Evolutionary conservation across 2,888 invertebrate species (phyloP).

Genomic region (Nezara viridula): DNA sequence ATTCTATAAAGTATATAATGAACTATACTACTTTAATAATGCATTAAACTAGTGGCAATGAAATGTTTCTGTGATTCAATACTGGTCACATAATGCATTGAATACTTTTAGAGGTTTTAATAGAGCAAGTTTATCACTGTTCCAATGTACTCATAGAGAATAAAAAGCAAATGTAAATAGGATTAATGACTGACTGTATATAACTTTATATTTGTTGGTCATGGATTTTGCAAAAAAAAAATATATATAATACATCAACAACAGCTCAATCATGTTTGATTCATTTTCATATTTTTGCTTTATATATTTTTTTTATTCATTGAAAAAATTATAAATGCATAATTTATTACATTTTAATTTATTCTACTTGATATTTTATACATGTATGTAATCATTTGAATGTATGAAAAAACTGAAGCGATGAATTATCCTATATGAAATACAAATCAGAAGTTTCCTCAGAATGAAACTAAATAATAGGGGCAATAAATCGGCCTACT

Average conservation of each 20-base stretch:
- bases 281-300: neutral
- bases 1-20: conserved; percentile 1
- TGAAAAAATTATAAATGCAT: neutral
- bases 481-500: conserved; percentile 9
- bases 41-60: conserved; percentile 9
- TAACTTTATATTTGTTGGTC: neutral
- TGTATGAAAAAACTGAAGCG: neutral
- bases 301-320: neutral
- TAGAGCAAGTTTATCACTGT: neutral
- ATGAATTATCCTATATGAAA: neutral
- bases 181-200: neutral
- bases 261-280: neutral
- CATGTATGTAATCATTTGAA: neutral
- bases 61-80: conserved; percentile 34
- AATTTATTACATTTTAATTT: neutral
- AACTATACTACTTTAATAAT: neutral
- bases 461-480: neutral
- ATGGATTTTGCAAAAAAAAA: neutral
- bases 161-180: neutral
- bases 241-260: neutral
- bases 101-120: neutral
- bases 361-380: conserved; percentile 12
- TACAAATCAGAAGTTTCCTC: neutral
- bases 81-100: neutral
- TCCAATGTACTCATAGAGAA: neutral